phyloP scores from a whole-genome alignment of 2,888 invertebrate genomes.

The Pasiphila rectangulata region DNA sequence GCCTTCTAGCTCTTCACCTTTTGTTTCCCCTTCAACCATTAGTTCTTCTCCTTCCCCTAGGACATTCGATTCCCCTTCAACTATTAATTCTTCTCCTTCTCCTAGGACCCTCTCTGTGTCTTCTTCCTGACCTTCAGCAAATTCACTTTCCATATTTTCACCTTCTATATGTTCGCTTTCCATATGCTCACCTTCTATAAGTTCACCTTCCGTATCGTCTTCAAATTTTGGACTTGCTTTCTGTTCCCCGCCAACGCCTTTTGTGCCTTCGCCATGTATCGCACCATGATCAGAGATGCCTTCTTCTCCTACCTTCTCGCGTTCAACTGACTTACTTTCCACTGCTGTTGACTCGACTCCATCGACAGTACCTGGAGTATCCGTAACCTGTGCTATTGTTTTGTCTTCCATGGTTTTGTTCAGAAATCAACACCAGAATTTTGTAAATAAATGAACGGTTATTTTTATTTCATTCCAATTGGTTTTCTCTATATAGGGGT shows the following conservation, averaged over 20 bases:
- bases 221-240: neutral
- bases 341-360: conserved; percentile 13
- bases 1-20: conserved; percentile 37
- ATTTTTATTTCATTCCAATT: conserved; percentile 50
- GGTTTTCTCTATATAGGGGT: conserved; percentile 56
- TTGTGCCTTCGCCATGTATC: conserved; percentile 30
- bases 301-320: conserved; percentile 28
- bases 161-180: conserved; percentile 36
- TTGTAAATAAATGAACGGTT: conserved; percentile 14
- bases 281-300: conserved; percentile 36
- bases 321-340: conserved; percentile 21
- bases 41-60: conserved; percentile 39
- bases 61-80: conserved; percentile 23
- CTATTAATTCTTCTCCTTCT: conserved; percentile 40
- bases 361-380: conserved; percentile 28
- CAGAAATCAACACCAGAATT: conserved; percentile 25
- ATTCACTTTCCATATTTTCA: conserved; percentile 32
- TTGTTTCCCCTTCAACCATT: conserved; percentile 32
- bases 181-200: conserved; percentile 8
- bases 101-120: conserved; percentile 35
- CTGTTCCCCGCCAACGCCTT: conserved; percentile 35
- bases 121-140: conserved; percentile 30
- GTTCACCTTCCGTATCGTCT: conserved; percentile 32
- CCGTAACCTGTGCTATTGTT: conserved; percentile 23
- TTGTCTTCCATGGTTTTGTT: conserved; percentile 36